Evolutionary conservation across 2,888 invertebrate species (phyloP).

Genomic region (Apotomis turbidana): DNA sequence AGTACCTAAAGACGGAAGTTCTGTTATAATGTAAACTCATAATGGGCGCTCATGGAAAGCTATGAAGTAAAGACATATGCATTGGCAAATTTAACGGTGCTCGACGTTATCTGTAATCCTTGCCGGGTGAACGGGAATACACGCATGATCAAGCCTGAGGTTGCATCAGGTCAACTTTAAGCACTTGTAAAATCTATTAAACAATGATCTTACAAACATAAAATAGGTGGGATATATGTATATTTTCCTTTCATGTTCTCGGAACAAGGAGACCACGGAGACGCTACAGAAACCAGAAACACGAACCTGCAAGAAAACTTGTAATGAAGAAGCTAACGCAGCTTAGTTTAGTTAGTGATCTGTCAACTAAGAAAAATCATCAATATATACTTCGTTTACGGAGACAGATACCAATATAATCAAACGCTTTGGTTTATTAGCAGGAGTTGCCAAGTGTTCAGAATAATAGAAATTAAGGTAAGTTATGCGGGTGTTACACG

Average conservation of each 20-base stretch:
- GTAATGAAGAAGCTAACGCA: slow-evolving; percentile 8
- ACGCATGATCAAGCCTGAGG: slow-evolving; percentile 17
- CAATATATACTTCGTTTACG: background rate
- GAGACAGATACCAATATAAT: background rate
- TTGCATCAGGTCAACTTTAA: background rate
- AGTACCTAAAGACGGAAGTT: too few relatives aligned
- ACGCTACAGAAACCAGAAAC: slow-evolving; percentile 8
- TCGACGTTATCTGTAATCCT: slow-evolving; percentile 2
- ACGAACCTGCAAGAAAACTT: slow-evolving; percentile 17
- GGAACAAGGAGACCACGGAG: background rate
- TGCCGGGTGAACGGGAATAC: slow-evolving; percentile 19
- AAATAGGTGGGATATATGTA: background rate
- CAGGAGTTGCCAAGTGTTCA: too few relatives aligned
- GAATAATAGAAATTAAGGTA: too few relatives aligned
- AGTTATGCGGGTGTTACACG: too few relatives aligned
- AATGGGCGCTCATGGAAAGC: background rate
- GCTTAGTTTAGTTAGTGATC: background rate
- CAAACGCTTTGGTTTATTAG: background rate
- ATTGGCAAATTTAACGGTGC: background rate
- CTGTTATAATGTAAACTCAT: too few relatives aligned
- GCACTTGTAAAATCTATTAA: background rate
- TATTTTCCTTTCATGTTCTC: background rate
- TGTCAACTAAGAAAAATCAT: background rate
- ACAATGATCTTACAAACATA: background rate
- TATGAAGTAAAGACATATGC: background rate